phyloP scores from a whole-genome alignment of 2,113 vertebrate genomes.

The Podarcis cretensis region DNA sequence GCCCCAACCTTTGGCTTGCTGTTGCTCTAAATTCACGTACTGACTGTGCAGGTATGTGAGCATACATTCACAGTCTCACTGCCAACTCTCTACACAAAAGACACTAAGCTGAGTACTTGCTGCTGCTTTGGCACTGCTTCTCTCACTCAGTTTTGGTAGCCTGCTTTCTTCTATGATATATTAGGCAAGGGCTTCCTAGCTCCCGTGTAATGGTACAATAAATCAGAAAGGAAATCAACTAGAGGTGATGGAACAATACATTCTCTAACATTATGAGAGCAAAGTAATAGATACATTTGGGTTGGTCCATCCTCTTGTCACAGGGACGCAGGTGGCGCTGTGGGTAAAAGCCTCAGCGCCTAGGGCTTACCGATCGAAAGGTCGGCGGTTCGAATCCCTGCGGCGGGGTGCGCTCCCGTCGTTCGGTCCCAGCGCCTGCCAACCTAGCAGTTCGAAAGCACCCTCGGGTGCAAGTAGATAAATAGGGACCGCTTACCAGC shows the following conservation, averaged over 20 bases:
- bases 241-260: background rate
- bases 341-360: too few species aligned
- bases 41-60: background rate
- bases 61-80: background rate
- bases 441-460: too few species aligned
- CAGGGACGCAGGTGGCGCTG: too few species aligned
- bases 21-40: background rate
- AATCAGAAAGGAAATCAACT: background rate
- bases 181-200: background rate
- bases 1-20: background rate
- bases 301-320: background rate
- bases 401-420: too few species aligned
- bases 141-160: background rate
- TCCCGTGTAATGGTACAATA: background rate
- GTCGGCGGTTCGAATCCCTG: too few species aligned
- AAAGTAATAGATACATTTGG: background rate
- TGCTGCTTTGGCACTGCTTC: background rate
- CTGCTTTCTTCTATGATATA: background rate
- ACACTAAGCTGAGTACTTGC: background rate
- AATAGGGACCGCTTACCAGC: too few species aligned
- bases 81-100: background rate
- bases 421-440: too few species aligned
- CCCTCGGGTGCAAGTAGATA: too few species aligned
- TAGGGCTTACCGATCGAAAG: too few species aligned
- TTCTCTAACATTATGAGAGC: background rate